Evolutionary conservation across 2,888 invertebrate species (phyloP).

Genomic region (Adelognathus sp.): DNA sequence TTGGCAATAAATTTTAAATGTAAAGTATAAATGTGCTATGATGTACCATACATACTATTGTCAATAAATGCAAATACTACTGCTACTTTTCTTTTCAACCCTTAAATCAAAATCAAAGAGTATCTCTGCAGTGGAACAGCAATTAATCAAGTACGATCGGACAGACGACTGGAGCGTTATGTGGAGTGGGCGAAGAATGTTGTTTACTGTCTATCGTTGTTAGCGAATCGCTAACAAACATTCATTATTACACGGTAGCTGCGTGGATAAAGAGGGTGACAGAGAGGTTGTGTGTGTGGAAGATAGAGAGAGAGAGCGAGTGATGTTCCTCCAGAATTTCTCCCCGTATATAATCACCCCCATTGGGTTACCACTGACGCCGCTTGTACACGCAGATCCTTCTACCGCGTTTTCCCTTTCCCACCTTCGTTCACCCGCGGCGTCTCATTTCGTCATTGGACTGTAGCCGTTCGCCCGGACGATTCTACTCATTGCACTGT

Average conservation of each 20-base stretch:
- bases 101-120: no score
- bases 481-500: conserved; percentile 38
- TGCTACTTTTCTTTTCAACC: no score
- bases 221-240: conserved; percentile 71
- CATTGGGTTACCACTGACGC: conserved; percentile 64
- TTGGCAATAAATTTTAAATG: no score
- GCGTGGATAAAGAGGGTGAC: not conserved
- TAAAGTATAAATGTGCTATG: no score
- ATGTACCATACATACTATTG: no score
- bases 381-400: conserved; percentile 59
- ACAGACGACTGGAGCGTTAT: not conserved
- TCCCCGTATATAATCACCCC: conserved; percentile 46
- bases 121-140: no score
- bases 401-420: conserved; percentile 1
- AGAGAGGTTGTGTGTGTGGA: conserved; percentile 1
- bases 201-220: no score
- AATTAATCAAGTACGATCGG: not conserved
- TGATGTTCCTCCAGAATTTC: conserved; percentile 25
- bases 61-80: no score
- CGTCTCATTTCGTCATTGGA: conserved; percentile 73
- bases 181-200: not conserved
- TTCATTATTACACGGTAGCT: conserved; percentile 73
- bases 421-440: conserved; percentile 47
- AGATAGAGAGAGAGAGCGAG: no score
- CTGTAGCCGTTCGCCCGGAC: conserved; percentile 55